Base-by-base conservation (phyloP, 2,113 vertebrate species). In the Thryonomys swinderianus region DNA sequence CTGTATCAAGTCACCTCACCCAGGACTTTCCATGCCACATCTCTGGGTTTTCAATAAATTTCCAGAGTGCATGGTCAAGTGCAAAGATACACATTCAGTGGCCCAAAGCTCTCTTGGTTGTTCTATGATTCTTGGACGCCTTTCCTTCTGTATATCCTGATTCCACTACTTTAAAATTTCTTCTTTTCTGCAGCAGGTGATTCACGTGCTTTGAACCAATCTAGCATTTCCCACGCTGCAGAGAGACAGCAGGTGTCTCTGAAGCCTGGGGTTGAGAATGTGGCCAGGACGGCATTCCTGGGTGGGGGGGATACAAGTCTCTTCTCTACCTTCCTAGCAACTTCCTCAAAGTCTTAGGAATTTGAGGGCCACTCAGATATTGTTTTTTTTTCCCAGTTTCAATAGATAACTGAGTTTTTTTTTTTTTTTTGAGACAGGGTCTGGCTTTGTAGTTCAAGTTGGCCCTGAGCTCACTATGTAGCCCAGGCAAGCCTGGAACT, bases 31-130 rank as follows among this genome's bases (percentile, higher is more conserved):
- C 6, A 4, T 69, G 53, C 3, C 12, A 30, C 42, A 25, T 55
- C 12, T 82, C 84, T 78, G 66, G 4, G 57, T 95, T 94, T 79
- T 32, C 32, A 95, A 27, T 40, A 83, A 83, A 83, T 57, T 55
- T n/a, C 42, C 37, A 74, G 5, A 95, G 61, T 12, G 42, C 27
- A 45, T 16, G 23, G 3, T 59, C 62, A 14, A n/a, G n/a, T 73
- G 93, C 83, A 96, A 71, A 66, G 23, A 53, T n/a, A 62, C 1
- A 61, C 32, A 27, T 34, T 84, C 34, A n/a, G 7, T 45, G 21
- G 20, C 37, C 74, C 18, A 88, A 78, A 48, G 14, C 32, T 90
- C 85, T 53, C 57, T 86, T 96, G 23, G 73, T 42, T 85, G 73
- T 86, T 96, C 82, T 82, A 81, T 84, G 53, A 78, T 48, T 90